A percentile compares a stretch with the other conserved stretches of the same genome.
phyloP scores from a whole-genome alignment of 2,113 vertebrate species.

The Balaenoptera acutorostrata region DNA sequence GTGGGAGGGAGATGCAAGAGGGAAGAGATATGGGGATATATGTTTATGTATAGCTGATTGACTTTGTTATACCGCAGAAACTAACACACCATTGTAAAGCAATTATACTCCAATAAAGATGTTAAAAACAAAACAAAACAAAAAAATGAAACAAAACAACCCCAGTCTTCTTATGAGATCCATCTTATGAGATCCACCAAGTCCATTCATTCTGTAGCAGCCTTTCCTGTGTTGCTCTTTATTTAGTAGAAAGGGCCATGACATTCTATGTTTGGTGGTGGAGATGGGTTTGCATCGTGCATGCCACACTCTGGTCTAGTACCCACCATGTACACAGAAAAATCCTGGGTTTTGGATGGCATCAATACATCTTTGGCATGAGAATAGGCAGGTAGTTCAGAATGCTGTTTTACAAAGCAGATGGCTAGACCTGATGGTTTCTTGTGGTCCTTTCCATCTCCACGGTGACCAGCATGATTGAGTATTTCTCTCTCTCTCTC shows the following conservation, averaged over 20 bases:
- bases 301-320: not conserved
- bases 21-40: too few species aligned
- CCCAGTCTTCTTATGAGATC: not conserved
- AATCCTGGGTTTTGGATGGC: not conserved
- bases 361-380: not conserved
- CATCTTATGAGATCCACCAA: not conserved
- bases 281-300: not conserved
- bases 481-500: not conserved
- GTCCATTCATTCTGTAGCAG: not conserved
- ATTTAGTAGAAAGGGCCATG: not conserved
- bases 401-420: not conserved
- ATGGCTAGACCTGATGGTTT: not conserved
- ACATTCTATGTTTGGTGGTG: not conserved
- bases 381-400: not conserved
- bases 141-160: too few species aligned
- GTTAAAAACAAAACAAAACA: too few species aligned
- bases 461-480: not conserved
- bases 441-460: not conserved
- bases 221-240: not conserved
- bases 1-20: too few species aligned
- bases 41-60: too few species aligned
- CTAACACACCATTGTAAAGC: too few species aligned
- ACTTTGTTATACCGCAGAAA: too few species aligned
- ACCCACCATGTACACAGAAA: not conserved
- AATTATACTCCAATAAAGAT: too few species aligned